Evolutionary conservation across 1,140 invertebrate species (phyloP), one percentile per base, ranked within the genome.

Genomic region (Brachystomella parvula): DNA sequence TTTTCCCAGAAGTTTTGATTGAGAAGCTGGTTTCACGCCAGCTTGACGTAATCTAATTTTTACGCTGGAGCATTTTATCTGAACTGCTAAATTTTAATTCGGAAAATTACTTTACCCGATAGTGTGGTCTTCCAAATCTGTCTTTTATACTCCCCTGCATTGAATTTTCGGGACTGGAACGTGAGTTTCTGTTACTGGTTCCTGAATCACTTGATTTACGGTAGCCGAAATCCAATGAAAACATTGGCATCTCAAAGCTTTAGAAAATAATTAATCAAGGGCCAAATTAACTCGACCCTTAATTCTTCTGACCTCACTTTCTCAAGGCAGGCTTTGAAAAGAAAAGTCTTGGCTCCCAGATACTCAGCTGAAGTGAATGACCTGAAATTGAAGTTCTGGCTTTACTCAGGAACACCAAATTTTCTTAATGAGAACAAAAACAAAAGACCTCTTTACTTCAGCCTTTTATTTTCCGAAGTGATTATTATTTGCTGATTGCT

Each of bases 141-240:
- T 63, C 53, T 58, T 66, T 69, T 28, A 72, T 31, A 61, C 63
- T 65, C 3, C 71, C 71, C 47, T 53, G 33, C 1, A 72, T 24
- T 24, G 61, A 61, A 12, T 72, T 64, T 31, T 70, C 68, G 17
- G 47, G 58, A 30, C 65, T 65, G n/a, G 67, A 64, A 19, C 65
- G 60, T 39, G 71, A 72, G 31, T 60, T 66, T 61, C 63, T 66
- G 47, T 24, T 12, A 6, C 24, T 24, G 21, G 49, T 65, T 56
- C 63, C 62, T 1, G 61, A 64, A 44, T 64, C 65, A 28, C 29
- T 39, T 0, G 66, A 63, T 33, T 72, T 72, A 12, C 71, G 63
- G 47, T 67, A 67, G 19, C 71, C 71, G 39, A 72, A 72, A 39
- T 72, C 71, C 58, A 72, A 47, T 1, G 71, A 72, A 53, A 72